Evolutionary conservation across 92 coral and sea anemone genomes (phyloP).

Genomic region (Porites rus): DNA sequence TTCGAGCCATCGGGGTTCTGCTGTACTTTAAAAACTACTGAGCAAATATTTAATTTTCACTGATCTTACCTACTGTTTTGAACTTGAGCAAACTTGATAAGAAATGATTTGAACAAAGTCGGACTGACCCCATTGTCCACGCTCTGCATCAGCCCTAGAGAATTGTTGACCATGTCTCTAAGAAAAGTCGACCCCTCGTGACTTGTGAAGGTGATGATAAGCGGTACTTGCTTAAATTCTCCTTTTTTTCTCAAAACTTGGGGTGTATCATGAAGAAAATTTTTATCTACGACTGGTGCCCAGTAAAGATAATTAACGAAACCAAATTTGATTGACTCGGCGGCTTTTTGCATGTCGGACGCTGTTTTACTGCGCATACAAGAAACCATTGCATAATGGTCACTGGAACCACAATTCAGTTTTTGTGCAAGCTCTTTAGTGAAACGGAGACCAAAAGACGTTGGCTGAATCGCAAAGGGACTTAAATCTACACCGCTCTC

Average conservation of each 20-base stretch:
- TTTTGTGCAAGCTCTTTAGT: constrained; percentile 49
- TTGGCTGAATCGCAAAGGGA: constrained; percentile 45
- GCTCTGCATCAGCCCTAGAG: constrained; percentile 26
- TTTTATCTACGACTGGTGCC: constrained; percentile 62
- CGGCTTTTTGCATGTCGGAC: constrained; percentile 27
- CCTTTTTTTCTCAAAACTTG: constrained; percentile 35
- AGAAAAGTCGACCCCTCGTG: constrained; percentile 29
- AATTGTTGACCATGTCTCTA: not conserved
- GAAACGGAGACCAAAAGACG: constrained; percentile 17
- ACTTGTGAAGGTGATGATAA: constrained; percentile 59
- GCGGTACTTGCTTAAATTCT: constrained; percentile 27
- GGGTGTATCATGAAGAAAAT: constrained; percentile 54
- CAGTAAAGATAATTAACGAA: constrained; percentile 14
- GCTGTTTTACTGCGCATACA: constrained; percentile 48
- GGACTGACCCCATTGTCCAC: constrained; percentile 33
- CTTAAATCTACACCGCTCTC: constrained; percentile 67
- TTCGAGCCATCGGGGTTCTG: too few relatives aligned
- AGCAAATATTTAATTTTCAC: too few relatives aligned
- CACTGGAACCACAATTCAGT: constrained; percentile 27
- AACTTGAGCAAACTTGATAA: not conserved
- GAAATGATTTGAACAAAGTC: constrained; percentile 18
- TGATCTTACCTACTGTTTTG: constrained; percentile 11
- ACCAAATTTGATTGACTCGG: not conserved
- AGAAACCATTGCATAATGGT: constrained; percentile 19
- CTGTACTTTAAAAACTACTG: too few relatives aligned